Conservation (phyloP, 1,140 invertebrate genomes). For the Zaprionus capensis region DNA sequence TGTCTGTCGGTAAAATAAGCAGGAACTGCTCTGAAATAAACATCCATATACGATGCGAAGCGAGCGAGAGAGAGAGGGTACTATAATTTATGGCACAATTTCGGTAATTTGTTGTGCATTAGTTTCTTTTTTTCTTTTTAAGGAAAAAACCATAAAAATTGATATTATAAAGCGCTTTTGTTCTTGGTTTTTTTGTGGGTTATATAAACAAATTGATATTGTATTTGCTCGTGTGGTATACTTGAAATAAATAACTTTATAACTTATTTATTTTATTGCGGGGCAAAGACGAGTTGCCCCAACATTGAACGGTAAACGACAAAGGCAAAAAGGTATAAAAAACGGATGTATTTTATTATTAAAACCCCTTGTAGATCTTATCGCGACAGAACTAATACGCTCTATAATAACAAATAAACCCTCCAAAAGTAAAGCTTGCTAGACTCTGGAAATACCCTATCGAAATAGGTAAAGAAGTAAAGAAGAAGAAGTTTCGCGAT, state of each 20-base stretch:
- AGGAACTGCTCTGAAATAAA: slow-evolving; percentile 34
- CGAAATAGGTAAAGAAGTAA: background rate
- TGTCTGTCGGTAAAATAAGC: slow-evolving; percentile 12
- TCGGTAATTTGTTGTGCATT: slow-evolving; percentile 67
- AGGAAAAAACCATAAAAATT: slow-evolving; percentile 56
- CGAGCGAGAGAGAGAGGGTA: background rate
- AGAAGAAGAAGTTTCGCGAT: background rate
- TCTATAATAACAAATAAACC: slow-evolving; percentile 62
- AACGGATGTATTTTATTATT: slow-evolving; percentile 40
- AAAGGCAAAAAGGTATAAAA: slow-evolving; percentile 18
- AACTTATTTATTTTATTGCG: slow-evolving; percentile 79
- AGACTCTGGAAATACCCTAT: slow-evolving; percentile 3
- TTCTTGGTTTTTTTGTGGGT: slow-evolving; percentile 33
- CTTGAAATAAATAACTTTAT: slow-evolving; percentile 80
- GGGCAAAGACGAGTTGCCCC: background rate
- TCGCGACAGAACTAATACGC: slow-evolving; percentile 72
- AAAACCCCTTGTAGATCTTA: slow-evolving; percentile 71
- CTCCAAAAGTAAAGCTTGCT: background rate
- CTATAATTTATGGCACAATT: slow-evolving; percentile 77
- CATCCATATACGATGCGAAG: background rate
- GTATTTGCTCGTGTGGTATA: slow-evolving; percentile 38
- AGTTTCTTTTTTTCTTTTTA: slow-evolving; percentile 25
- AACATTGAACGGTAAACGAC: slow-evolving; percentile 8
- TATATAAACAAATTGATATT: slow-evolving; percentile 52
- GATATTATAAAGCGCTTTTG: slow-evolving; percentile 57